Conservation (phyloP, 2,797 vertebrate species). For the Taeniopygia guttata region DNA sequence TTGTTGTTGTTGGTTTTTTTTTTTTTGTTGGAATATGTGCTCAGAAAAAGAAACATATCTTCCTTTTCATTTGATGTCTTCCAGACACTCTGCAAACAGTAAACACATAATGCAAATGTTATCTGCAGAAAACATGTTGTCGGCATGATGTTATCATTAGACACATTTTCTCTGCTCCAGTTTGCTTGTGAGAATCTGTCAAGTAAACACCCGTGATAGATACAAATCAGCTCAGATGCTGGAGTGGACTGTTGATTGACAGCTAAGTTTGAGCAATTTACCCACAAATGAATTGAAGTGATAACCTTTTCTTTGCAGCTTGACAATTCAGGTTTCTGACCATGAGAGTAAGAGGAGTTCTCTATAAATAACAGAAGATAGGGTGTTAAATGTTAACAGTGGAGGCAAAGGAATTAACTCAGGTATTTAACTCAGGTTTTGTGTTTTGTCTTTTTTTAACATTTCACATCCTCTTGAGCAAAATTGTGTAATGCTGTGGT, state of each 20-base stretch:
- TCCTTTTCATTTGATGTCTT: background rate
- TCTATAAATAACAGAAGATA: background rate
- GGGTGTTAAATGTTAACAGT: background rate
- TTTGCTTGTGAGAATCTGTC: background rate
- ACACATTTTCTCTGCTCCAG: background rate
- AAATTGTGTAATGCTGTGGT: background rate
- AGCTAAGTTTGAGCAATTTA: conserved; percentile 22
- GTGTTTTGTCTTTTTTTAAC: background rate
- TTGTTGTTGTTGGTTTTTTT: background rate
- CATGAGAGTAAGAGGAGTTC: background rate
- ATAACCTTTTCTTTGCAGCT: conserved; percentile 42
- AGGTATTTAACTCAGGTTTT: background rate
- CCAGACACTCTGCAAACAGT: background rate
- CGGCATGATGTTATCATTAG: background rate
- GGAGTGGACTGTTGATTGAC: background rate
- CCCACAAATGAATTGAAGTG: background rate
- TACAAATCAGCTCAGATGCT: background rate
- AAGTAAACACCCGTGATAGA: background rate
- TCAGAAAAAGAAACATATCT: background rate
- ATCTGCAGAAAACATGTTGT: background rate
- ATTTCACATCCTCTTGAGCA: background rate
- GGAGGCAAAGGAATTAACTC: background rate
- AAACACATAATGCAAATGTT: conserved; percentile 21
- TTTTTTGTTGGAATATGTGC: background rate
- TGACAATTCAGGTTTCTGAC: background rate